Conservation (phyloP, 2,888 invertebrate genomes). For the Eutolmus rufibarbis region DNA sequence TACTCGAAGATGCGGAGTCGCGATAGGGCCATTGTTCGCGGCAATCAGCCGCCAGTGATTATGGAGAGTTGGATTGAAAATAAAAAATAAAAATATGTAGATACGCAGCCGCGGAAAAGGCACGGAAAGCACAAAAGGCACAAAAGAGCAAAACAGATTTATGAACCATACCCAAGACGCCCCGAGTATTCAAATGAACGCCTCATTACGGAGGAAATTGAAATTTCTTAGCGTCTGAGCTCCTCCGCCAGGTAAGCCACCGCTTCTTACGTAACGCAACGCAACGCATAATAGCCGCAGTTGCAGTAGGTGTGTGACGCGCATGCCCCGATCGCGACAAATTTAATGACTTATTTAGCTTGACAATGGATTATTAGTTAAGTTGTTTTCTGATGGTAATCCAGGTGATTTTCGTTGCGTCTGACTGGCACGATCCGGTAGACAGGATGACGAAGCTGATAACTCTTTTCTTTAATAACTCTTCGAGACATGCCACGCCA, state of each 20-base stretch:
- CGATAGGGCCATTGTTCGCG: slow-evolving; percentile 42
- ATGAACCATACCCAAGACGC: slow-evolving; percentile 20
- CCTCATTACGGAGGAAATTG: slow-evolving; percentile 42
- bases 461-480: not conserved
- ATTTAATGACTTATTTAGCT: slow-evolving; percentile 59
- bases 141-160: not conserved
- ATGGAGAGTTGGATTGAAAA: not conserved
- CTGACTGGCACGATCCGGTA: not conserved
- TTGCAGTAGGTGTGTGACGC: slow-evolving; percentile 8
- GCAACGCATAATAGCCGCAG: not conserved
- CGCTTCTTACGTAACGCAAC: not conserved
- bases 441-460: not conserved
- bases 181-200: slow-evolving; percentile 30
- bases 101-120: not conserved
- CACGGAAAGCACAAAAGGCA: slow-evolving; percentile 6
- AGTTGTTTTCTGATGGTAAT: slow-evolving; percentile 23
- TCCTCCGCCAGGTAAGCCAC: not conserved
- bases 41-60: slow-evolving; percentile 39
- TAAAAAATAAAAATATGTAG: not conserved
- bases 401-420: not conserved
- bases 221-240: slow-evolving; percentile 11
- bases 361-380: slow-evolving; percentile 47
- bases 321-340: slow-evolving; percentile 54
- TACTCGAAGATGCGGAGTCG: slow-evolving; percentile 15
- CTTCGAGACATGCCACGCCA: not conserved